phyloP scores from a whole-genome alignment of 2,797 vertebrate genomes.

The Acanthurus lineatus region DNA sequence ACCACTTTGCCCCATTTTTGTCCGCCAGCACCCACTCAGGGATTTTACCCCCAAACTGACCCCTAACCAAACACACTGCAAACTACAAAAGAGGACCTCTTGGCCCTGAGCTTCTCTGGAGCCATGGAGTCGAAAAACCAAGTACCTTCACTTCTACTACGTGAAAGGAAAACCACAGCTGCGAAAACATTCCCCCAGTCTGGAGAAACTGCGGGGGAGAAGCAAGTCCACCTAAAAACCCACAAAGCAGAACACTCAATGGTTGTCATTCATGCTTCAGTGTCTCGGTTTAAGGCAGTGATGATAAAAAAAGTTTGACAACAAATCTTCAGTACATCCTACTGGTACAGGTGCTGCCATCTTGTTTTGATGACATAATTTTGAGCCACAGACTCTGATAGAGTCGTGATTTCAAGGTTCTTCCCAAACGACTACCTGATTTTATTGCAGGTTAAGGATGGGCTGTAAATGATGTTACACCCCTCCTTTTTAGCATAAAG shows the following conservation, averaged over 20 bases:
- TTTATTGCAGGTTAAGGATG: too few relatives aligned
- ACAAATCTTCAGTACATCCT: too few relatives aligned
- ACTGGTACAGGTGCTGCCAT: too few relatives aligned
- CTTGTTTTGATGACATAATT: too few relatives aligned
- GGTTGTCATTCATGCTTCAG: not conserved
- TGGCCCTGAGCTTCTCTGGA: not conserved
- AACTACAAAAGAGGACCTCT: conserved; percentile 10
- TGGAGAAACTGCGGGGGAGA: not conserved
- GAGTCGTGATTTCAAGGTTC: too few relatives aligned
- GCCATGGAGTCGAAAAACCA: conserved; percentile 2
- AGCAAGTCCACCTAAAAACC: not conserved
- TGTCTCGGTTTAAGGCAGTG: not conserved
- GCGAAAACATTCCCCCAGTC: conserved; percentile 36
- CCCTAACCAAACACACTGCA: conserved; percentile 18
- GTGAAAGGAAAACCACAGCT: conserved; percentile 29
- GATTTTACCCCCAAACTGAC: conserved; percentile 22
- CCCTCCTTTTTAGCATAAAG: too few relatives aligned
- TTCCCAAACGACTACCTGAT: too few relatives aligned
- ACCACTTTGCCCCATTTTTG: not conserved
- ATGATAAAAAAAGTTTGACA: too few relatives aligned
- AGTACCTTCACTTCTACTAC: not conserved
- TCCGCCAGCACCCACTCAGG: conserved; percentile 21
- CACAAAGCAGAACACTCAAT: not conserved
- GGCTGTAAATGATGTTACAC: too few relatives aligned
- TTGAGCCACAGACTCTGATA: too few relatives aligned